phyloP scores from a whole-genome alignment of 2,888 invertebrate species.

The Crepidodera aurea region DNA sequence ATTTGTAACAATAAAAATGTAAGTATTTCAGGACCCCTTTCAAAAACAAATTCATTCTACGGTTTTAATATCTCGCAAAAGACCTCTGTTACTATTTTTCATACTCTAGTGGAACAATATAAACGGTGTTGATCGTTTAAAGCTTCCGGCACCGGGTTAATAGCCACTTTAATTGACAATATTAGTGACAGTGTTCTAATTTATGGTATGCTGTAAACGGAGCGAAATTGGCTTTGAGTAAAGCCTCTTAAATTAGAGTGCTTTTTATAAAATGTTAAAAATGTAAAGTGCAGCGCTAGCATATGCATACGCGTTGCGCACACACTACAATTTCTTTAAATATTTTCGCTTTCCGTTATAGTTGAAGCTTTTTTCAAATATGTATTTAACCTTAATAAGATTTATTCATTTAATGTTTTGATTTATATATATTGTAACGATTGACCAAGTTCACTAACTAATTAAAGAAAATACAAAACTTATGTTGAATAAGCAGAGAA shows the following conservation, averaged over 20 bases:
- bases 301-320: too few relatives aligned
- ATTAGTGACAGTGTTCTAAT: conserved; percentile 7
- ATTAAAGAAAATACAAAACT: too few relatives aligned
- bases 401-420: too few relatives aligned
- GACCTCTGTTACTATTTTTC: neutral
- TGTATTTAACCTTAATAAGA: too few relatives aligned
- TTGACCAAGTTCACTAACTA: too few relatives aligned
- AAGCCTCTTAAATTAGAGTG: conserved; percentile 8
- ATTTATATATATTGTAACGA: too few relatives aligned
- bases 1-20: neutral
- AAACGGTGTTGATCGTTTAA: conserved; percentile 12
- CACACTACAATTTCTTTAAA: too few relatives aligned
- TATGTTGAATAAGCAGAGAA: too few relatives aligned
- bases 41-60: neutral
- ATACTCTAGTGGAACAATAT: neutral
- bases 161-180: conserved; percentile 12
- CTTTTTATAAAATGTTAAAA: neutral
- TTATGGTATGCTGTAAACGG: conserved; percentile 1
- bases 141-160: conserved; percentile 11
- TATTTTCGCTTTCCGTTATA: too few relatives aligned
- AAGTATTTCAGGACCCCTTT: neutral
- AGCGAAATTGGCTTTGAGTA: conserved; percentile 7
- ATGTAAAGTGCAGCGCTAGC: too few relatives aligned
- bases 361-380: too few relatives aligned
- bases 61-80: neutral